Evolutionary conservation across 1,140 invertebrate species (phyloP), one percentile per base, ranked within the genome.

Genomic region (Leptonema lineaticorne): DNA sequence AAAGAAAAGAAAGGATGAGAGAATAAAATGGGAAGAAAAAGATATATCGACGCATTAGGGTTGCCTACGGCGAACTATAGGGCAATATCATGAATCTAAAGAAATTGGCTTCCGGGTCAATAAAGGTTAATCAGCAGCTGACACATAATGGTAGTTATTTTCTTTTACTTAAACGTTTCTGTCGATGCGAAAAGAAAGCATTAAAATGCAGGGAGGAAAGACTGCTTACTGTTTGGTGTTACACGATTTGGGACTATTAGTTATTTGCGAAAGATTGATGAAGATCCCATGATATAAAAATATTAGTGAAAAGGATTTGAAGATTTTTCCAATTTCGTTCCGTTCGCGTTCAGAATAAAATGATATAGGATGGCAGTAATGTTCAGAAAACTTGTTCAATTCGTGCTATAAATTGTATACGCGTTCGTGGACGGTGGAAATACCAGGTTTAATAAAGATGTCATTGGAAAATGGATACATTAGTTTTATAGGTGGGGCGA

Each of bases 21-120:
- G 33, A 22, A 41, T 27, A 33, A 59, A 59, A 59, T 33, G 28
- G 57, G 57, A 33, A 59, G 28, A 59, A 53, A 53, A 14, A 53
- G 50, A 59, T 59, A 59, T 59, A 59, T 59, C 33, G 33, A 59
- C 57, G 33, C 57, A 41, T 59, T 30, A 59, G 33, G 57, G 57
- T 41, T 33, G 57, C 33, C 28, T 33, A 59, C 57, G 18, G 22
- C 57, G 28, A 41, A 59, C 57, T 59, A 59, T 59, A 33, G 57
- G 28, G 57, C 57, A 59, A 59, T 59, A 59, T 59, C 57, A 59
- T 59, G 57, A 59, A 59, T 59, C 57, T 59, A 33, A 30, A 59
- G 57, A 59, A 59, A 59, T 59, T 59, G 57, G 57, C 57, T 59
- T 59, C 57, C 57, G 57, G 57, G 57, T 59, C 57, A 33, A 59